Evolutionary conservation across 2,888 invertebrate species (phyloP), one percentile per base, ranked within the genome.

Genomic region (Ypsolopha scabrella): DNA sequence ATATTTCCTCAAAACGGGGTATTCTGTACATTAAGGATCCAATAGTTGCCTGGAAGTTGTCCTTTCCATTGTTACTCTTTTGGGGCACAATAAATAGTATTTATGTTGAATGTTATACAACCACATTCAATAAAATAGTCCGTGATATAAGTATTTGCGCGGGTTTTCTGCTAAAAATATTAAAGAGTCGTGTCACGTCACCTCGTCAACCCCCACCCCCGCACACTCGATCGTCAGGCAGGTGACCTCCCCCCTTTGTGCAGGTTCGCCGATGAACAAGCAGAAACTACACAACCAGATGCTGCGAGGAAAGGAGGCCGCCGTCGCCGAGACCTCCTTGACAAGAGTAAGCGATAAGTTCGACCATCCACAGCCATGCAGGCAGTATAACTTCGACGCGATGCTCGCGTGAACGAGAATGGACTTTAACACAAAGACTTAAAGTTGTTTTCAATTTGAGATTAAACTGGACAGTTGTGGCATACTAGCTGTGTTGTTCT

Each of bases 221-320:
- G 59, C 60, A 61, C 60, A 60, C 24, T 62, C 67, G 64, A 59
- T 58, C 57, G 61, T 65, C 67, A 76, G 74, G 76, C 70, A 70
- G 76, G 77, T 72, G 68, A 74, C 54, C 52, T 57, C 54, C 58
- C 69, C 54, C 55, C 53, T 10, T 9, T 70, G 64, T 78, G 50
- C 90, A 94, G 94, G 94, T 77, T 92, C 94, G 60, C 93, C 94
- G 60, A 92, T 93, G 86, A 94, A 94, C 88, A 92, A 90, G 85
- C 92, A 92, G 87, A 93, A 93, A 88, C 87, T 94, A 86, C 93
- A 92, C 76, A 92, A 92, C 80, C 92, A 92, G 80, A 81, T 90
- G 87, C 89, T 90, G 79, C 89, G 91, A 67, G 90, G 90, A 76
- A 75, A 75, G 59, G 90, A 91, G 88, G 87, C 88, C 72, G 88